phyloP scores from a whole-genome alignment of 2,797 vertebrate species.

The Coracias cyanogaster region DNA sequence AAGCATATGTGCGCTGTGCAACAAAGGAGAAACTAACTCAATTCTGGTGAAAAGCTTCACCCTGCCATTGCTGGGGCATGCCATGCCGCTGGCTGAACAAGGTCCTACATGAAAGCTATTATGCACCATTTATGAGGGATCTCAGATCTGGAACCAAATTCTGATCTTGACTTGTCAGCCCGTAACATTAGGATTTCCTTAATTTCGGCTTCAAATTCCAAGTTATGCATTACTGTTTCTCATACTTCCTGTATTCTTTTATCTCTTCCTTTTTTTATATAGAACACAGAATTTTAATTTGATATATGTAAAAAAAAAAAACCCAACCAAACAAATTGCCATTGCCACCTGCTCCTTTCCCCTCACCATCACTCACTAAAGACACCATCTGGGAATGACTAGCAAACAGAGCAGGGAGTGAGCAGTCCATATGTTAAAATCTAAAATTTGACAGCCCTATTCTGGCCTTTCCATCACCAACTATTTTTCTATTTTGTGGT shows the following conservation, averaged over 20 bases:
- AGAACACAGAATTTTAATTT: slow-evolving; percentile 20
- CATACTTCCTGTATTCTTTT: background rate
- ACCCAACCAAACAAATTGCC: background rate
- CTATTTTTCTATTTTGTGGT: slow-evolving; percentile 35
- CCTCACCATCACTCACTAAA: slow-evolving; percentile 65
- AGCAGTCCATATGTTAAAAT: slow-evolving; percentile 75
- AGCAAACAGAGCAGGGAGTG: slow-evolving; percentile 70
- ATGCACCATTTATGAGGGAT: background rate
- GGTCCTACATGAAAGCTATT: background rate
- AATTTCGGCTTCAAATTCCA: background rate
- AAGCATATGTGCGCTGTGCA: background rate
- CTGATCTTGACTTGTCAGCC: background rate
- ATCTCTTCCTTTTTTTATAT: background rate
- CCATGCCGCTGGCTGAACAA: background rate
- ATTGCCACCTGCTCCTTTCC: slow-evolving; percentile 68
- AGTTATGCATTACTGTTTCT: background rate
- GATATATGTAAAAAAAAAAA: background rate
- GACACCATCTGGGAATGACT: slow-evolving; percentile 71
- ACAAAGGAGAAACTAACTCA: background rate
- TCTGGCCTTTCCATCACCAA: slow-evolving; percentile 50
- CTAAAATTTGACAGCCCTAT: slow-evolving; percentile 62
- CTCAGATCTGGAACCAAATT: slow-evolving; percentile 8
- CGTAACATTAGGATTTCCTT: background rate
- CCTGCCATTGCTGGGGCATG: background rate
- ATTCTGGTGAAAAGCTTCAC: background rate